phyloP scores from a whole-genome alignment of 2,888 invertebrate species.

The Drosophila ustulata region DNA sequence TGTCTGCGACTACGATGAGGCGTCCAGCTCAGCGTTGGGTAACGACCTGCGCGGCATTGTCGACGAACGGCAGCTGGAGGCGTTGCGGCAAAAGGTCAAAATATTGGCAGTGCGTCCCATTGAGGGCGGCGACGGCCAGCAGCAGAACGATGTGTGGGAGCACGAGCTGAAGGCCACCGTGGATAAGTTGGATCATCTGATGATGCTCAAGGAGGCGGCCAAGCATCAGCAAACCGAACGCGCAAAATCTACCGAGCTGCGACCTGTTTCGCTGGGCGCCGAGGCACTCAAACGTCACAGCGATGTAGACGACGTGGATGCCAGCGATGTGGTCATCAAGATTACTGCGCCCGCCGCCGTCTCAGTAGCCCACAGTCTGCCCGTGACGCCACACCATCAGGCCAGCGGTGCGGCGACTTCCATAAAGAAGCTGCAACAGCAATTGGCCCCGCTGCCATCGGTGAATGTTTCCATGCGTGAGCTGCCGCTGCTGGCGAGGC shows the following conservation, averaged over 20 bases:
- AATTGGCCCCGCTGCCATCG: conserved; percentile 83
- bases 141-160: conserved; percentile 89
- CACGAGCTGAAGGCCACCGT: conserved; percentile 91
- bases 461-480: conserved; percentile 85
- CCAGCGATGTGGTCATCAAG: conserved; percentile 61
- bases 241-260: conserved; percentile 53
- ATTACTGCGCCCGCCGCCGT: conserved; percentile 38
- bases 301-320: conserved; percentile 55
- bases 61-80: conserved; percentile 87
- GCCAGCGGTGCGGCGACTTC: conserved; percentile 45
- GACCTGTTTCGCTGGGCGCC: conserved; percentile 81
- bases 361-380: conserved; percentile 75
- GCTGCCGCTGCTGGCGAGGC: conserved; percentile 83
- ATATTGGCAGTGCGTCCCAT: conserved; percentile 91
- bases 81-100: conserved; percentile 89
- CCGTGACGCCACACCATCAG: conserved; percentile 83
- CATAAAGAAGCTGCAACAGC: conserved; percentile 83
- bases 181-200: conserved; percentile 90
- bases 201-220: conserved; percentile 86
- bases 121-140: conserved; percentile 89
- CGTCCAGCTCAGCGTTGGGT: conserved; percentile 22
- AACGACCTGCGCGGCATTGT: conserved; percentile 68
- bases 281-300: conserved; percentile 71
- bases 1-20: conserved; percentile 69
- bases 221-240: conserved; percentile 59